Percentiles rank a stretch among this genome's conserved stretches.
These are phyloP conservation scores for Campoletis sonorensis DNA, from an alignment of 1,140 invertebrate genomes.

Conservation along the genomic window DNA sequence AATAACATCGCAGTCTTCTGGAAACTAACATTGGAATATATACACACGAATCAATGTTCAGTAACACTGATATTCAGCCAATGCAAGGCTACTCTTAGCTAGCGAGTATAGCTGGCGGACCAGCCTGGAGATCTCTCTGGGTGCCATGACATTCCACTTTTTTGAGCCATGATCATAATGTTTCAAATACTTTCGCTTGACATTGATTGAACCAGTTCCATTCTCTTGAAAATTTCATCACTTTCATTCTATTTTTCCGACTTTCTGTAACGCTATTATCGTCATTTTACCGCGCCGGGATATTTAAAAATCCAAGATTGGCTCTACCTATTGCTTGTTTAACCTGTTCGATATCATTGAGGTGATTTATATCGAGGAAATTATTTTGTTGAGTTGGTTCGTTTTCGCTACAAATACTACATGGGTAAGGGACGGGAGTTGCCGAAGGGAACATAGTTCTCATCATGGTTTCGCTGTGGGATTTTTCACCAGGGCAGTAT, in stretches of 20 bases:
- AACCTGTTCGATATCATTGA: slow-evolving; percentile 60
- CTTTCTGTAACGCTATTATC: slow-evolving; percentile 40
- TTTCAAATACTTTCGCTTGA: not conserved
- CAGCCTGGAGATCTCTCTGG: slow-evolving; percentile 37
- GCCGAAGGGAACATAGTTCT: slow-evolving; percentile 78
- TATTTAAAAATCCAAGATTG: slow-evolving; percentile 65
- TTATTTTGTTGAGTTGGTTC: slow-evolving; percentile 50
- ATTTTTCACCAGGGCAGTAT: slow-evolving; percentile 76
- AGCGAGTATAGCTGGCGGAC: slow-evolving; percentile 59
- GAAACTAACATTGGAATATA: not conserved
- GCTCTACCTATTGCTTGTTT: slow-evolving; percentile 57
- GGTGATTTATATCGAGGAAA: slow-evolving; percentile 57
- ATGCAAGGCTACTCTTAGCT: slow-evolving; percentile 59
- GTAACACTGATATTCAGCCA: slow-evolving; percentile 14
- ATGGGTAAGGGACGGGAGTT: slow-evolving; percentile 73
- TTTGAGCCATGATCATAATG: not conserved
- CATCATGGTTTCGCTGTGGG: slow-evolving; percentile 71
- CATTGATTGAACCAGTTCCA: too few relatives aligned
- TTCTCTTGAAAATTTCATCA: too few relatives aligned
- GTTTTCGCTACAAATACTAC: slow-evolving; percentile 57
- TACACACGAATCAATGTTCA: not conserved
- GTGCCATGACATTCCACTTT: not conserved
- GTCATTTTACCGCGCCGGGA: slow-evolving; percentile 54
- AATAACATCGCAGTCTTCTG: not conserved
- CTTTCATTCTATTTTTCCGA: too few relatives aligned